Percentiles rank a stretch among this genome's conserved stretches.
Evolutionary conservation across 2,888 invertebrate genomes (phyloP).

Genomic region (Eledona agricola): DNA sequence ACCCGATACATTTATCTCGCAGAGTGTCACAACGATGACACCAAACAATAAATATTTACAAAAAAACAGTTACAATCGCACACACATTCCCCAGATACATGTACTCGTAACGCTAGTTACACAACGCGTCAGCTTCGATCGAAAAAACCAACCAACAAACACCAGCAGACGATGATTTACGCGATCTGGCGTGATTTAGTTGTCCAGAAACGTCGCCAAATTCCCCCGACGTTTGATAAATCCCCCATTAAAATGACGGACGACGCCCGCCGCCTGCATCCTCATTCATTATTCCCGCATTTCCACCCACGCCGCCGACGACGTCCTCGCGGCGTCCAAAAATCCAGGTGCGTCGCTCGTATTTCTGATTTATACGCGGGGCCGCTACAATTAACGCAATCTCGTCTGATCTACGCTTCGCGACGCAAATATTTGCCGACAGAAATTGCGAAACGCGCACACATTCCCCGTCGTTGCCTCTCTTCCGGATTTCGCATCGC

Average conservation of each 20-base stretch:
- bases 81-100: too few species aligned
- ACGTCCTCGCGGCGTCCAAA: too few species aligned
- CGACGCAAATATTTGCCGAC: constrained; percentile 18
- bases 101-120: too few species aligned
- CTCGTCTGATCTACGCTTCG: constrained; percentile 8
- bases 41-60: too few species aligned
- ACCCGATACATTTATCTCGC: too few species aligned
- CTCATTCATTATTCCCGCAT: constrained; percentile 4
- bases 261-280: constrained; percentile 1
- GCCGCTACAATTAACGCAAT: constrained; percentile 18
- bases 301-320: constrained; percentile 3
- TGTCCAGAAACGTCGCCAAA: constrained; percentile 19
- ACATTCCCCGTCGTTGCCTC: constrained; percentile 19
- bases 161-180: constrained; percentile 5
- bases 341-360: constrained; percentile 14
- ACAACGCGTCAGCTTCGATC: too few species aligned
- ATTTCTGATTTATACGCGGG: constrained; percentile 3
- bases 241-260: constrained; percentile 32
- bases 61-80: too few species aligned
- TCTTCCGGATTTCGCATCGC: too few species aligned
- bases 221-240: constrained; percentile 21
- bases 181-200: constrained; percentile 8
- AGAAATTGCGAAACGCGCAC: constrained; percentile 21
- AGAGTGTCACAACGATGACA: too few species aligned
- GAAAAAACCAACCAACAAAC: not conserved